These are phyloP conservation scores for Prunella fulvescens DNA, from an alignment of 2,113 vertebrate genomes.

Conservation along the genomic window DNA sequence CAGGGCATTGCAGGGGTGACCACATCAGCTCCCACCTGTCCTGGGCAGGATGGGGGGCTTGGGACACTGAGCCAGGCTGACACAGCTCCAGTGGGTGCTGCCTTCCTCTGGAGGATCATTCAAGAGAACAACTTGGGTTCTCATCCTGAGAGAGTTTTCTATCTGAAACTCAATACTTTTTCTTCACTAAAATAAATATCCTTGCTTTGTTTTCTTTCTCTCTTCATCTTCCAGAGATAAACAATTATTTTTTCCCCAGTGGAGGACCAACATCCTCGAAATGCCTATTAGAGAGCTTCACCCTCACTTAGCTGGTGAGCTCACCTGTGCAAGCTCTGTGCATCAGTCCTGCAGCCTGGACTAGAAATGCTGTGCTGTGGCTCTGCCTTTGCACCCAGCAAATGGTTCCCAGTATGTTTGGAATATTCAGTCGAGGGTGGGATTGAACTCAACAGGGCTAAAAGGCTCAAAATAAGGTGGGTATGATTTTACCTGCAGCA, in stretches of 20 bases:
- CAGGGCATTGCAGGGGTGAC: not conserved
- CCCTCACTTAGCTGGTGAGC: not conserved
- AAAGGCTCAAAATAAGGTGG: not conserved
- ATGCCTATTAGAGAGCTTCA: not conserved
- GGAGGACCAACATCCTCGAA: not conserved
- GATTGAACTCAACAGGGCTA: not conserved
- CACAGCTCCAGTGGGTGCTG: fast-evolving
- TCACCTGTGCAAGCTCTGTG: not conserved
- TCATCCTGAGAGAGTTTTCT: not conserved
- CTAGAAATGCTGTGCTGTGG: not conserved
- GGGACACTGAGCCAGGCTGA: not conserved
- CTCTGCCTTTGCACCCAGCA: not conserved
- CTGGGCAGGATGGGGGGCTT: fast-evolving
- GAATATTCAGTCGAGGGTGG: not conserved
- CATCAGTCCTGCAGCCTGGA: not conserved
- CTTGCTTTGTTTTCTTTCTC: fast-evolving
- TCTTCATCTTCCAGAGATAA: not conserved
- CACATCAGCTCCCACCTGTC: fast-evolving
- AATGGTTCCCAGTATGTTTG: not conserved
- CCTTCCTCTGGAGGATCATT: not conserved
- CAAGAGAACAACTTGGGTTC: not conserved
- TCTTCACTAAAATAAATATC: not conserved
- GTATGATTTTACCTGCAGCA: not conserved
- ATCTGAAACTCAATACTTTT: not conserved
- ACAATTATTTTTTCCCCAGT: not conserved